Conservation (phyloP, 2,113 vertebrate genomes). For the Saccopteryx bilineata region DNA sequence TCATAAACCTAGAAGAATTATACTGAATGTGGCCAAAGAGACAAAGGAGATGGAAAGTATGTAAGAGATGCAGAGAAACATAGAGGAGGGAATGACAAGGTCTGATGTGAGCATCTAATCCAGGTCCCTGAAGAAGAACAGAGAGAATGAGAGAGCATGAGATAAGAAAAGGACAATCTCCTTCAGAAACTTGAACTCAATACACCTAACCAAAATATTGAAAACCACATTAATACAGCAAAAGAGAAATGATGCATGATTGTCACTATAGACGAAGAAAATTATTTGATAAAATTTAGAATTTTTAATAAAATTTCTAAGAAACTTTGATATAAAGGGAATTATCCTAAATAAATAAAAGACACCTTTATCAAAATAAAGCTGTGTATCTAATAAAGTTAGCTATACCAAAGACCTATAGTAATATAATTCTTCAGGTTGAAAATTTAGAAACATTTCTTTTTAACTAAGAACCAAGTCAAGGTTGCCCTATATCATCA, state of each 20-base stretch:
- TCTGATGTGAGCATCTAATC: background rate
- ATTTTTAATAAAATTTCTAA: background rate
- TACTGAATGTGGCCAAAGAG: background rate
- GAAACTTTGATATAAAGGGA: slow-evolving; percentile 5
- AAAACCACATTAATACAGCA: background rate
- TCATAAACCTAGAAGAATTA: background rate
- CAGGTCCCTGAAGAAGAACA: background rate
- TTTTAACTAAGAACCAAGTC: slow-evolving; percentile 10
- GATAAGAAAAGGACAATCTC: background rate
- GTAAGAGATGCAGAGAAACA: background rate
- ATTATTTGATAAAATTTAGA: background rate
- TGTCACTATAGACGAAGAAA: background rate
- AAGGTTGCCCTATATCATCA: background rate
- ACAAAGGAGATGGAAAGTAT: background rate
- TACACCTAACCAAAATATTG: background rate
- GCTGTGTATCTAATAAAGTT: background rate
- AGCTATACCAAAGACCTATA: background rate
- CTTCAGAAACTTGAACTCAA: background rate
- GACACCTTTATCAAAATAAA: background rate
- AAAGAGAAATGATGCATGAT: background rate
- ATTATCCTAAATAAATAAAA: background rate
- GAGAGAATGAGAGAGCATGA: background rate
- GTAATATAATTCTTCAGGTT: background rate
- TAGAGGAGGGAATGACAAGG: background rate
- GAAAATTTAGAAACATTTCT: slow-evolving; percentile 1